phyloP scores from a whole-genome alignment of 1,140 invertebrate genomes.

The Drosophila quadrilineata region DNA sequence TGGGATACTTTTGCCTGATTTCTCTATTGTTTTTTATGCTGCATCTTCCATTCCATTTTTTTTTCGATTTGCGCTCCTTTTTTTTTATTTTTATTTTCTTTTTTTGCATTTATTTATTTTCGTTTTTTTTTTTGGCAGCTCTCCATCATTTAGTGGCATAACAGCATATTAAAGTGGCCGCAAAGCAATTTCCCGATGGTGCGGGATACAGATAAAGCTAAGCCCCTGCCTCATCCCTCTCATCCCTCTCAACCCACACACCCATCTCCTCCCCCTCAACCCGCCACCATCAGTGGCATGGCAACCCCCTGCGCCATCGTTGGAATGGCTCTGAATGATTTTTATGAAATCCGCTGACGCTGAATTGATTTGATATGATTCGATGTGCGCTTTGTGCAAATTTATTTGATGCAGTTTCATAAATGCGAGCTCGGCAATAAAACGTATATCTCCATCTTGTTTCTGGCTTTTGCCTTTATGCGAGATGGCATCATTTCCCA shows the following conservation, averaged over 20 bases:
- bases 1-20: constrained; percentile 12
- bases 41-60: neutral
- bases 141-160: constrained; percentile 39
- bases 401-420: constrained; percentile 70
- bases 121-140: constrained; percentile 11
- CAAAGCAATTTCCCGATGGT: constrained; percentile 39
- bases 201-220: neutral
- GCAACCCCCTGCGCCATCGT: neutral
- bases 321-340: constrained; percentile 55
- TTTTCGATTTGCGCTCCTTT: neutral
- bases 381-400: constrained; percentile 72
- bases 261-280: neutral
- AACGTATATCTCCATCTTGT: neutral
- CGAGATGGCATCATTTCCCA: constrained; percentile 65
- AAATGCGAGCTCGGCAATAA: constrained; percentile 50
- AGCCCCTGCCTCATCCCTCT: neutral
- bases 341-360: constrained; percentile 70
- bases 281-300: too few relatives aligned
- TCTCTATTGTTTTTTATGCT: constrained; percentile 24
- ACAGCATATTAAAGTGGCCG: constrained; percentile 68
- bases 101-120: neutral
- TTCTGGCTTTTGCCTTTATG: constrained; percentile 11
- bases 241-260: neutral
- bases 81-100: constrained; percentile 1
- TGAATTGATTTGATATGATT: constrained; percentile 73